Evolutionary conservation across 2,113 vertebrate genomes (phyloP).

Genomic region (Centropus unirufus): DNA sequence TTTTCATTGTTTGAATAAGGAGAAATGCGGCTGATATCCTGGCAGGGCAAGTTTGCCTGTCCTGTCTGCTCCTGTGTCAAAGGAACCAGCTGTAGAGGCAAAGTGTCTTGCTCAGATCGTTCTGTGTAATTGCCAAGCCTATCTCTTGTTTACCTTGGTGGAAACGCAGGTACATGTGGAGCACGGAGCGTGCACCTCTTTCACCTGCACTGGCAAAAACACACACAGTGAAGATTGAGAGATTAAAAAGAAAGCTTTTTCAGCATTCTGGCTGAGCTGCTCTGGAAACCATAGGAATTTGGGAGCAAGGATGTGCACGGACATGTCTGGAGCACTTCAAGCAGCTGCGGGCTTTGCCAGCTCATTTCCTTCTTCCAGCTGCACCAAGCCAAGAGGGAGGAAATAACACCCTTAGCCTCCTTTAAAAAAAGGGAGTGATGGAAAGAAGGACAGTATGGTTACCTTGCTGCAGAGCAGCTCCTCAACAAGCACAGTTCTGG

Average conservation of each 20-base stretch:
- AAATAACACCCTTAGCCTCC: neutral
- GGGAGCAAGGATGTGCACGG: slow-evolving; percentile 22
- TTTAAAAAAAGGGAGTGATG: neutral
- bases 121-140: neutral
- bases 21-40: neutral
- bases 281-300: neutral
- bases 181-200: neutral
- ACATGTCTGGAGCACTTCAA: neutral
- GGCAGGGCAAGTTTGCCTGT: neutral
- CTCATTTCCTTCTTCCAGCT: neutral
- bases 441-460: accelerated
- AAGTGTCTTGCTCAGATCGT: neutral
- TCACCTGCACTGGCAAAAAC: slow-evolving; percentile 17
- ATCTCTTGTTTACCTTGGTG: slow-evolving; percentile 17
- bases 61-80: neutral
- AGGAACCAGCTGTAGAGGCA: neutral
- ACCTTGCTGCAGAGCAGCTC: neutral
- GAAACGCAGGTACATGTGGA: neutral
- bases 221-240: neutral
- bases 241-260: slow-evolving; percentile 45
- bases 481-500: neutral
- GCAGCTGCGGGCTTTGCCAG: neutral
- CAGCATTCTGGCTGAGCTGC: neutral
- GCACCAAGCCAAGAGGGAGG: neutral
- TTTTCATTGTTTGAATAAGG: neutral